Percentiles rank a stretch among this genome's conserved stretches.
phyloP scores from a whole-genome alignment of 2,888 invertebrate genomes.

The Cerceris rybyensis region DNA sequence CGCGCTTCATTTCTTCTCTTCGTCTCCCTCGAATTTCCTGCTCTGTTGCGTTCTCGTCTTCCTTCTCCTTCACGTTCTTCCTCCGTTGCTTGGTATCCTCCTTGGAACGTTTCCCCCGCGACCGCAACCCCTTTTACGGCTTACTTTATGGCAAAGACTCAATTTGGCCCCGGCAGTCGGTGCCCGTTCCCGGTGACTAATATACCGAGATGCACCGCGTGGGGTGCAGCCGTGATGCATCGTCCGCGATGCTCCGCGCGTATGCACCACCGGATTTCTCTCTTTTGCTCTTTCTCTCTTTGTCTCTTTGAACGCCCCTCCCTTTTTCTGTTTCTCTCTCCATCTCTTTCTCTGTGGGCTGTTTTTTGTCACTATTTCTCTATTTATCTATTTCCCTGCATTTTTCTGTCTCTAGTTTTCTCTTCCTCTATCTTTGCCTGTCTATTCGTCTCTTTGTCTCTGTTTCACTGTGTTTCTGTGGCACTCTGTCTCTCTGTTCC shows the following conservation, averaged over 20 bases:
- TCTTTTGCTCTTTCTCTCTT: no score
- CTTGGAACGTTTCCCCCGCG: constrained; percentile 51
- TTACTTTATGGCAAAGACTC: constrained; percentile 81
- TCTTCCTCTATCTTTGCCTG: no score
- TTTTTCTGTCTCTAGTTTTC: no score
- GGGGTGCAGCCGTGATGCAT: constrained; percentile 84
- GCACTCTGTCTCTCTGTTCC: no score
- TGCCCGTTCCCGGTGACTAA: constrained; percentile 85
- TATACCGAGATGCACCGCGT: constrained; percentile 85
- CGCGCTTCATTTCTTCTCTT: constrained; percentile 74
- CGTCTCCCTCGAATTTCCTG: constrained; percentile 80
- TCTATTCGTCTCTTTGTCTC: no score
- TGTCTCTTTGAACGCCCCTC: no score
- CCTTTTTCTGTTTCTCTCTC: no score
- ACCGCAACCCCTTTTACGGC: constrained; percentile 79
- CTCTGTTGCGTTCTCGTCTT: constrained; percentile 82
- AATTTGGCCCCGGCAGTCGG: constrained; percentile 84
- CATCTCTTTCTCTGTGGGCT: no score
- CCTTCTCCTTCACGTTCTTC: constrained; percentile 5
- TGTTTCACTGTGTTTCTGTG: no score
- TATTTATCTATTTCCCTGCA: no score
- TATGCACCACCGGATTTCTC: background rate
- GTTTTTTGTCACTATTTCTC: no score
- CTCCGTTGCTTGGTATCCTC: constrained; percentile 1
- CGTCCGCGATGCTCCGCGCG: constrained; percentile 74